A percentile compares a stretch with the other conserved stretches of the same genome.
Evolutionary conservation across 1,140 invertebrate genomes (phyloP).

Genomic region (Delia radicum): DNA sequence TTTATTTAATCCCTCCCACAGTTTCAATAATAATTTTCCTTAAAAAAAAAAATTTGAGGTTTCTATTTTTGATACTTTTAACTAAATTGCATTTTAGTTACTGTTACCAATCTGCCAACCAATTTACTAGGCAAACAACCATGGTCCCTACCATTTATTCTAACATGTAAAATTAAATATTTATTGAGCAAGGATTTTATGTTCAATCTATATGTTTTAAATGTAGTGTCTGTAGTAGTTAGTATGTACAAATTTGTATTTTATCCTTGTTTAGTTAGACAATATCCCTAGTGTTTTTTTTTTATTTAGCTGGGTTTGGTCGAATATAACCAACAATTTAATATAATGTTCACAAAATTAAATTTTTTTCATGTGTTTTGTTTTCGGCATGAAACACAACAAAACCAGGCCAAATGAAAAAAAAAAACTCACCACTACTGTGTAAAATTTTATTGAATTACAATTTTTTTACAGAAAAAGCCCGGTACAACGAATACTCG

Average conservation of each 20-base stretch:
- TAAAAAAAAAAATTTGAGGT: too few species aligned
- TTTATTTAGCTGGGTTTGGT: not conserved
- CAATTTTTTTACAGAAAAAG: not conserved
- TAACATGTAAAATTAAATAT: conserved; percentile 8
- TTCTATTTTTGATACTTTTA: conserved; percentile 5
- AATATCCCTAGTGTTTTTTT: not conserved
- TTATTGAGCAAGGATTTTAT: conserved; percentile 13
- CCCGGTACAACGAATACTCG: too few species aligned
- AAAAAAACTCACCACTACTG: too few species aligned
- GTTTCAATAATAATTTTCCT: not conserved
- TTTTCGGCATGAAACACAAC: not conserved
- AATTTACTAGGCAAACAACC: not conserved
- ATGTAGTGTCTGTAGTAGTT: not conserved
- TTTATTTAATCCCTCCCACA: not conserved
- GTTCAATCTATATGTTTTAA: not conserved
- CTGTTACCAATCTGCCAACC: not conserved
- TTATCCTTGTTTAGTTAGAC: not conserved
- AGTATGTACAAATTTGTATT: not conserved
- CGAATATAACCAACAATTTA: not conserved
- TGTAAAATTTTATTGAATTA: conserved; percentile 2
- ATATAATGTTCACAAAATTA: not conserved
- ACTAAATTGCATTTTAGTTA: conserved; percentile 10
- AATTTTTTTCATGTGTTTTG: not conserved
- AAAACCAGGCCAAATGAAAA: not conserved
- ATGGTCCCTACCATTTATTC: not conserved